These are phyloP conservation scores for Cecidostiba fungosa DNA, from an alignment of 2,888 invertebrate genomes.

Conservation along the genomic window DNA sequence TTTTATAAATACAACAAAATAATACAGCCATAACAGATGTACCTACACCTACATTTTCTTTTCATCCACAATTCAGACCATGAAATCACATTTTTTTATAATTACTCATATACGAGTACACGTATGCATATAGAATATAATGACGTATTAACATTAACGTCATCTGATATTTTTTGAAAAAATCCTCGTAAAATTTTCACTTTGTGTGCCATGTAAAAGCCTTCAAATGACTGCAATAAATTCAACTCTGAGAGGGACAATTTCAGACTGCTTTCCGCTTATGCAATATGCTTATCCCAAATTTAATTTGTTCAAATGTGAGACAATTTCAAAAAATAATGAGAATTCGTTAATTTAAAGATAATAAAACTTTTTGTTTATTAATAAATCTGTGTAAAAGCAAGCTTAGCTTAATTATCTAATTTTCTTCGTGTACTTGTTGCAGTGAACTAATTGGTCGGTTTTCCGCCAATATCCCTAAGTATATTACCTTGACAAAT, in stretches of 20 bases:
- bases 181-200: background rate
- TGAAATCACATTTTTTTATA: no score
- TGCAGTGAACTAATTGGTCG: background rate
- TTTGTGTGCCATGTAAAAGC: background rate
- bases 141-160: background rate
- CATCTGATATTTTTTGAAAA: background rate
- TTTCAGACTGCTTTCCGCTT: no score
- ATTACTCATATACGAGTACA: no score
- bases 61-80: no score
- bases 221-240: background rate
- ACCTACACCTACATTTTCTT: no score
- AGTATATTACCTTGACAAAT: slow-evolving; percentile 12
- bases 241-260: background rate
- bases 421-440: background rate
- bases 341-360: background rate
- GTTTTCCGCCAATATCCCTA: background rate
- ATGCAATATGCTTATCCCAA: no score
- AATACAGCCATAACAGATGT: no score
- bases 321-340: background rate
- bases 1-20: background rate
- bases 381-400: background rate
- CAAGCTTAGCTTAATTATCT: background rate
- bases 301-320: no score
- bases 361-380: background rate
- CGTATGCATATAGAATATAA: background rate